These are phyloP conservation scores for Ariopsis seemanni DNA, from an alignment of 2,113 vertebrate genomes.

Conservation along the genomic window DNA sequence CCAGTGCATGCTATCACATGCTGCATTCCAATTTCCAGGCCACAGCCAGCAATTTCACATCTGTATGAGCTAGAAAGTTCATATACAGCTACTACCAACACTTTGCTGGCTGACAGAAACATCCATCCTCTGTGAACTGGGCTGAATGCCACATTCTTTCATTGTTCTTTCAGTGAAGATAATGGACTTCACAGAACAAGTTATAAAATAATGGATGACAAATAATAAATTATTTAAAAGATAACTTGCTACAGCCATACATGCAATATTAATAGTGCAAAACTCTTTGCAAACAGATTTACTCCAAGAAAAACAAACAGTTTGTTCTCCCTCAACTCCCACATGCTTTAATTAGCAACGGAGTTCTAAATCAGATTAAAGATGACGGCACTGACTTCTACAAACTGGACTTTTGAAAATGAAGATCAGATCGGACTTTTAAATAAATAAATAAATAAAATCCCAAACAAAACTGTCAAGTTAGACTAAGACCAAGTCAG, in stretches of 20 bases:
- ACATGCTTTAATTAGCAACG: neutral
- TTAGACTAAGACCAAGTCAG: neutral
- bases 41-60: neutral
- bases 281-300: neutral
- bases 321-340: neutral
- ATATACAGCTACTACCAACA: neutral
- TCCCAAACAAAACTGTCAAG: neutral
- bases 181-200: neutral
- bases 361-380: neutral
- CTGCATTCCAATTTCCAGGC: neutral
- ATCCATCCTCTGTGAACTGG: neutral
- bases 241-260: neutral
- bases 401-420: neutral
- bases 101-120: neutral
- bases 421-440: neutral
- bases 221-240: neutral
- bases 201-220: neutral
- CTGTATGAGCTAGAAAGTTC: neutral
- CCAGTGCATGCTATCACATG: neutral
- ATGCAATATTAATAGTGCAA: too few species aligned
- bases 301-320: neutral
- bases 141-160: neutral
- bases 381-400: neutral
- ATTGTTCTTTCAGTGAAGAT: neutral
- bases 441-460: neutral